Percentiles rank a stretch among this genome's conserved stretches.
Conservation (phyloP, 2,888 invertebrate genomes). For the Epinotia demarniana region DNA sequence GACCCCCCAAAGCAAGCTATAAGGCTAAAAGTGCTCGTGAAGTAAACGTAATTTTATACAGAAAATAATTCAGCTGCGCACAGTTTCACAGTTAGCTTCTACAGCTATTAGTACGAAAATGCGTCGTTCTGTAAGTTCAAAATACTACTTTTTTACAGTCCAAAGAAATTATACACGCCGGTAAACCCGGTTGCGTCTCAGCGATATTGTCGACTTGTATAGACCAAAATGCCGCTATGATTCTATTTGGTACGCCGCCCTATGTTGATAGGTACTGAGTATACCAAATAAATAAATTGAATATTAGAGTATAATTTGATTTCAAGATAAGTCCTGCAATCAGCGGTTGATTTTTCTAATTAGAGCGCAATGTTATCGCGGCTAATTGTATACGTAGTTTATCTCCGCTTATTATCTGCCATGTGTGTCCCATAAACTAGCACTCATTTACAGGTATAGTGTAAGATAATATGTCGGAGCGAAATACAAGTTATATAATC, state of each 20-base stretch:
- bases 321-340: background rate
- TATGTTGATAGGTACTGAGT: background rate
- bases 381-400: background rate
- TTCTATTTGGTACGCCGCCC: no score
- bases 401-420: slow-evolving; percentile 12
- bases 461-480: background rate
- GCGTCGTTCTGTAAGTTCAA: no score
- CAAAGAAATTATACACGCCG: no score
- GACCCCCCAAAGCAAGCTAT: no score
- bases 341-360: background rate
- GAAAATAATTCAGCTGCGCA: background rate
- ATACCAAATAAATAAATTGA: background rate
- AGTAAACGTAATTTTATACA: background rate
- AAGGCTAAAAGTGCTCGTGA: no score
- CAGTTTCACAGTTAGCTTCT: no score
- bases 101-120: no score
- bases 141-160: no score
- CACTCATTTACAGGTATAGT: background rate
- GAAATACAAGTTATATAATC: background rate
- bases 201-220: no score
- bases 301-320: background rate
- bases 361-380: background rate
- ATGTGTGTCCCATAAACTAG: background rate
- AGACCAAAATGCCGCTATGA: no score
- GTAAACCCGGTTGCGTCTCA: no score